Percentiles rank a stretch among this genome's conserved stretches.
These are phyloP conservation scores for Hymenochirus boettgeri DNA, from an alignment of 2,113 vertebrate genomes.

Conservation along the genomic window DNA sequence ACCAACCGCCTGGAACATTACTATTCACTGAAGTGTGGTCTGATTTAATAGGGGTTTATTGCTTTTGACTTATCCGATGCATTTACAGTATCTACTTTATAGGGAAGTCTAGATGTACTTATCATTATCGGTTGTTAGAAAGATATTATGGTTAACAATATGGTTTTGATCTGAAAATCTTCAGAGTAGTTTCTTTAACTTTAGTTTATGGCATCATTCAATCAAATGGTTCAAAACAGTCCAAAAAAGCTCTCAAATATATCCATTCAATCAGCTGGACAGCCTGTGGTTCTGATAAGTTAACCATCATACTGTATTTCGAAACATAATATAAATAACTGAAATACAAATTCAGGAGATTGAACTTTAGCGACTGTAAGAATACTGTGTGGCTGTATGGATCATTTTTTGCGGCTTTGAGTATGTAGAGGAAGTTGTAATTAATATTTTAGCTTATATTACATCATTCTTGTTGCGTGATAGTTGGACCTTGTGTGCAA, in stretches of 20 bases:
- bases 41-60: constrained; percentile 54
- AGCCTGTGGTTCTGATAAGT: constrained; percentile 64
- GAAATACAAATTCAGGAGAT: constrained; percentile 53
- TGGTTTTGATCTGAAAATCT: constrained; percentile 56
- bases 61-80: constrained; percentile 52
- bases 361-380: constrained; percentile 52
- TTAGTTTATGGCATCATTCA: constrained; percentile 55
- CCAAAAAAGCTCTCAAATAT: constrained; percentile 46
- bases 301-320: constrained; percentile 50
- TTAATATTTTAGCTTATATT: too few species aligned
- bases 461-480: too few species aligned
- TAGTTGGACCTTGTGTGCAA: too few species aligned
- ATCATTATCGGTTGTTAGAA: constrained; percentile 41
- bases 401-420: too few species aligned
- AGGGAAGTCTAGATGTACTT: constrained; percentile 22
- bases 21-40: constrained; percentile 43
- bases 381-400: too few species aligned
- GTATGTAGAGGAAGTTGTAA: too few species aligned
- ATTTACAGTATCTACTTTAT: constrained; percentile 41
- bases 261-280: constrained; percentile 44
- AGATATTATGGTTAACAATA: constrained; percentile 45
- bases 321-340: constrained; percentile 55
- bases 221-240: constrained; percentile 34
- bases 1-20: constrained; percentile 48
- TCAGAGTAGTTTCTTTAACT: constrained; percentile 56